Percentiles rank a stretch among this genome's conserved stretches.
Evolutionary conservation across 2,797 vertebrate genomes (phyloP).

Genomic region (Leptoclinus maculatus): DNA sequence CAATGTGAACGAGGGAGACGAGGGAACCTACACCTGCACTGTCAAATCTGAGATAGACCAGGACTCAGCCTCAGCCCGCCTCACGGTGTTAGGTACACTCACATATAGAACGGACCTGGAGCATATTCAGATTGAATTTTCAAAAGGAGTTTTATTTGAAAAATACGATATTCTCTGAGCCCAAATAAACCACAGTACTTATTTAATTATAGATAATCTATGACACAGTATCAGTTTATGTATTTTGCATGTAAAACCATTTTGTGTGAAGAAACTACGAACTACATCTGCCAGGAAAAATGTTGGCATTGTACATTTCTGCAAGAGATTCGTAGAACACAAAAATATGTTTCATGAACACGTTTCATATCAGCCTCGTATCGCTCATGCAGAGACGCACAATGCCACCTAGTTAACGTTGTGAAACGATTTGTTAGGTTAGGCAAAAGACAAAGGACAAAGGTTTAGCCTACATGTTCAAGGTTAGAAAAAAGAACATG

Average conservation of each 20-base stretch:
- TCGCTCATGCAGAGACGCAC: too few species aligned
- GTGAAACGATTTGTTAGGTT: too few species aligned
- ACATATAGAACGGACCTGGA: background rate
- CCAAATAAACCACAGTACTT: background rate
- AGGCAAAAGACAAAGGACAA: too few species aligned
- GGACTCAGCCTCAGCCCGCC: conserved; percentile 91
- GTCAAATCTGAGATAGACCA: conserved; percentile 93
- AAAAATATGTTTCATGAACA: background rate
- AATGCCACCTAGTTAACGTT: too few species aligned
- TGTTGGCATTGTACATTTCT: too few species aligned
- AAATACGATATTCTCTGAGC: background rate
- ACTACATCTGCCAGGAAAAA: background rate
- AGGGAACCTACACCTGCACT: conserved; percentile 92
- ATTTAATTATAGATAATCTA: background rate
- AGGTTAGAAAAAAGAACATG: too few species aligned
- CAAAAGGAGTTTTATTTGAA: background rate
- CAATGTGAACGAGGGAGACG: conserved; percentile 89
- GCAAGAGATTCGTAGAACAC: too few species aligned
- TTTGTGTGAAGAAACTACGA: background rate
- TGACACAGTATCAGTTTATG: background rate
- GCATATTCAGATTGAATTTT: background rate
- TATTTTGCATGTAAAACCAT: background rate
- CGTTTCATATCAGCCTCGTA: too few species aligned
- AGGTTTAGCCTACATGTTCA: too few species aligned
- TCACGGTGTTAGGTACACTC: conserved; percentile 91